Percentiles rank a stretch among this genome's conserved stretches.
Evolutionary conservation across 1,140 invertebrate genomes (phyloP).

Genomic region (Periplaneta americana): DNA sequence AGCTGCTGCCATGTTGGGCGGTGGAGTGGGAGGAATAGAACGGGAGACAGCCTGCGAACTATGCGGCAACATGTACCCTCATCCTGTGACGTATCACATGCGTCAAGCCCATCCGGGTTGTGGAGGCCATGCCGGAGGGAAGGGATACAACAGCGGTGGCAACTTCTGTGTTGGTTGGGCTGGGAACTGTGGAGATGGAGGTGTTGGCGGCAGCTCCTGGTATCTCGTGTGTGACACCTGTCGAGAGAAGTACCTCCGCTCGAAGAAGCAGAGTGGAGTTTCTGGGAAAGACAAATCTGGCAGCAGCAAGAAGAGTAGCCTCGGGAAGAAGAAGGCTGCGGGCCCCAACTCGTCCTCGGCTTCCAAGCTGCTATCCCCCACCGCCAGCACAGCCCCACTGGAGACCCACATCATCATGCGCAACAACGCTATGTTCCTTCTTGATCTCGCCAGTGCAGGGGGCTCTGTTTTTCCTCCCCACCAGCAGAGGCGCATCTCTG

Average conservation of each 20-base stretch:
- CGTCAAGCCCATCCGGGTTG: conserved; percentile 83
- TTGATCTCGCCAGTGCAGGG: conserved; percentile 77
- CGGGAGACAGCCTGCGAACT: conserved; percentile 76
- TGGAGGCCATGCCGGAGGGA: conserved; percentile 75
- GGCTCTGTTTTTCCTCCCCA: conserved; percentile 26
- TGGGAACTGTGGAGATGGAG: conserved; percentile 83
- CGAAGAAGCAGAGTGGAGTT: conserved; percentile 29
- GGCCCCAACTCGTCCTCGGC: conserved; percentile 8
- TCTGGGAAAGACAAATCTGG: conserved; percentile 24
- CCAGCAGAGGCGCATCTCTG: neutral
- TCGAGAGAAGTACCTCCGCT: conserved; percentile 71
- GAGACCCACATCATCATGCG: conserved; percentile 78
- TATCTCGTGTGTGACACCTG: conserved; percentile 89
- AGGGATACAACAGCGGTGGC: conserved; percentile 82
- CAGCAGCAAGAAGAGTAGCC: conserved; percentile 27
- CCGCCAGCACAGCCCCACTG: conserved; percentile 18
- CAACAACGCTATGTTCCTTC: conserved; percentile 90
- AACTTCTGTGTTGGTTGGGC: conserved; percentile 83
- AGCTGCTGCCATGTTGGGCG: neutral
- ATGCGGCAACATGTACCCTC: conserved; percentile 68
- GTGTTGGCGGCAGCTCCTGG: conserved; percentile 78
- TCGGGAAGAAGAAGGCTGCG: conserved; percentile 15
- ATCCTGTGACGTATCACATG: conserved; percentile 91
- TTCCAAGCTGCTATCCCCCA: conserved; percentile 29
- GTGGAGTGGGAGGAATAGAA: conserved; percentile 28